Evolutionary conservation across 2,888 invertebrate species (phyloP).

Genomic region (Piscicola geometra): DNA sequence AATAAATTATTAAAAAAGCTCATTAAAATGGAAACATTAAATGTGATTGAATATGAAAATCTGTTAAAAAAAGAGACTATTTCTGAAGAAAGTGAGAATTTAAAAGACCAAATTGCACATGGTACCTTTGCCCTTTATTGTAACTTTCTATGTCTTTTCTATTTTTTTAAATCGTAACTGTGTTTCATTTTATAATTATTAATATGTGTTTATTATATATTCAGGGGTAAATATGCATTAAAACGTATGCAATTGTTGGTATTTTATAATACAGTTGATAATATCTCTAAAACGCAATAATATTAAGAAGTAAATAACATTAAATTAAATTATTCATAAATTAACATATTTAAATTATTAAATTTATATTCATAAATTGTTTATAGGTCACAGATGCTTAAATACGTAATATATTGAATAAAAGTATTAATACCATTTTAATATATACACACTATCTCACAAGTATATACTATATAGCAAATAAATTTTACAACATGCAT

Average conservation of each 20-base stretch:
- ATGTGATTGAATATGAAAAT: constrained; percentile 7
- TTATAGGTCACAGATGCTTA: too few species aligned
- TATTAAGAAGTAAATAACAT: background rate
- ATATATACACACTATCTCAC: too few species aligned
- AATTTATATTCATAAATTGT: too few species aligned
- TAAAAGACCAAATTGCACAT: constrained; percentile 12
- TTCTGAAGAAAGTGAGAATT: constrained; percentile 2
- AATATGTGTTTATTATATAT: too few species aligned
- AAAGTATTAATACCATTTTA: too few species aligned
- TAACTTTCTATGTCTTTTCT: background rate
- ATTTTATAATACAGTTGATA: too few species aligned
- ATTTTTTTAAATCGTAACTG: background rate
- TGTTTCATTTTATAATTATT: background rate
- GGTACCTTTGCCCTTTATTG: background rate
- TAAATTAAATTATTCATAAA: background rate
- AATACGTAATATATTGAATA: too few species aligned
- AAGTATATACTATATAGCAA: too few species aligned
- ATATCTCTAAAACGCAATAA: background rate
- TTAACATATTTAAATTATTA: too few species aligned
- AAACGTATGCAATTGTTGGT: too few species aligned
- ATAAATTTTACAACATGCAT: too few species aligned
- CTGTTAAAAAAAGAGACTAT: background rate
- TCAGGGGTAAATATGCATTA: too few species aligned
- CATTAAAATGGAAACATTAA: background rate
- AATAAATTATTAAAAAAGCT: background rate